These are phyloP conservation scores for Mormyrus proboscirostris DNA, from an alignment of 2,797 vertebrate species.

Conservation along the genomic window DNA sequence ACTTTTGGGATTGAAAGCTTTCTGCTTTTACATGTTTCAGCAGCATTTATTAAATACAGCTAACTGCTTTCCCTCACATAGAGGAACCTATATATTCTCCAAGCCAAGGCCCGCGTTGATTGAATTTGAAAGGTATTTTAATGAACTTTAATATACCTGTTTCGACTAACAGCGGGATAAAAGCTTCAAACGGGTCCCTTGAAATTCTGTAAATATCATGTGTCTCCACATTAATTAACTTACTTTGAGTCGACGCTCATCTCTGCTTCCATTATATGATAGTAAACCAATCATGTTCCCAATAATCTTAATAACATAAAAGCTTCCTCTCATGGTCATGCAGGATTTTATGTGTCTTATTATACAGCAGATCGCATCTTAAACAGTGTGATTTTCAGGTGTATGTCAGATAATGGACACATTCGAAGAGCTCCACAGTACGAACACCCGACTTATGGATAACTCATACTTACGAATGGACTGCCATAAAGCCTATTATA, in stretches of 20 bases:
- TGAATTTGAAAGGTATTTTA: conserved; percentile 34
- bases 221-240: conserved; percentile 24
- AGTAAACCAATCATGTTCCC: conserved; percentile 23
- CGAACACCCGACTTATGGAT: neutral
- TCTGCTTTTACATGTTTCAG: neutral
- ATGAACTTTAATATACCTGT: conserved; percentile 28
- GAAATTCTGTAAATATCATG: conserved; percentile 12
- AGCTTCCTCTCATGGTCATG: conserved; percentile 31
- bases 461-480: neutral
- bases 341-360: conserved; percentile 21
- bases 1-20: neutral
- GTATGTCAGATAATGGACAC: neutral
- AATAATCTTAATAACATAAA: conserved; percentile 33
- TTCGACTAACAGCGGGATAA: conserved; percentile 35
- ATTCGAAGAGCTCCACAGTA: neutral
- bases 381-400: neutral
- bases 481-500: neutral
- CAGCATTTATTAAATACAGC: neutral
- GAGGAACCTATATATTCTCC: conserved; percentile 11
- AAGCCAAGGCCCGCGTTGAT: conserved; percentile 6
- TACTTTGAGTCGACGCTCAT: conserved; percentile 26
- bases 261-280: conserved; percentile 19
- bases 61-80: conserved; percentile 15
- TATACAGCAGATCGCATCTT: neutral
- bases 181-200: conserved; percentile 26